phyloP scores from a whole-genome alignment of 2,888 invertebrate species.

The Chaitophorus viminalis region DNA sequence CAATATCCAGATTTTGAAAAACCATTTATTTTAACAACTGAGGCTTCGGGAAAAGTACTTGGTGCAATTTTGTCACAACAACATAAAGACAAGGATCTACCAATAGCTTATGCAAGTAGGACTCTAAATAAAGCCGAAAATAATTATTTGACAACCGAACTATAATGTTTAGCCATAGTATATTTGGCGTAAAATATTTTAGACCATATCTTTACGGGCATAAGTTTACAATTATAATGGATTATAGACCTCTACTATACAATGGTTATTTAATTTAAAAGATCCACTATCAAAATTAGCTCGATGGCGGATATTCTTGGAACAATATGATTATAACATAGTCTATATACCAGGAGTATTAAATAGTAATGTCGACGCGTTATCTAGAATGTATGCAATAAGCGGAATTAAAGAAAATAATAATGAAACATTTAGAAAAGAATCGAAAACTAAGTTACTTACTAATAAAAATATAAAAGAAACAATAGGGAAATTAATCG shows the following conservation, averaged over 20 bases:
- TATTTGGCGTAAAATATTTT: no score
- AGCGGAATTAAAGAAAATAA: neutral
- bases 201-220: neutral
- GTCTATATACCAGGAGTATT: neutral
- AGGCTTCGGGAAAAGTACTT: no score
- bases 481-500: neutral
- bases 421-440: neutral
- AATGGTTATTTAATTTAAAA: neutral
- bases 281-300: neutral
- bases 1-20: no score
- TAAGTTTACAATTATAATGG: neutral
- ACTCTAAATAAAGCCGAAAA: no score
- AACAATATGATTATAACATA: neutral
- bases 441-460: neutral
- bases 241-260: neutral
- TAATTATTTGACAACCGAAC: no score
- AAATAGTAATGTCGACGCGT: neutral
- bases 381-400: neutral
- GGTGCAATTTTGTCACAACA: no score
- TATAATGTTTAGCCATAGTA: no score
- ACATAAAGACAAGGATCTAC: no score
- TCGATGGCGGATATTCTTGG: neutral
- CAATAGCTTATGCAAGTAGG: no score
- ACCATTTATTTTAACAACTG: no score
- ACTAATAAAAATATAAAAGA: neutral